Conservation (phyloP, 2,797 vertebrate species). For the Erithacus rubecula region DNA sequence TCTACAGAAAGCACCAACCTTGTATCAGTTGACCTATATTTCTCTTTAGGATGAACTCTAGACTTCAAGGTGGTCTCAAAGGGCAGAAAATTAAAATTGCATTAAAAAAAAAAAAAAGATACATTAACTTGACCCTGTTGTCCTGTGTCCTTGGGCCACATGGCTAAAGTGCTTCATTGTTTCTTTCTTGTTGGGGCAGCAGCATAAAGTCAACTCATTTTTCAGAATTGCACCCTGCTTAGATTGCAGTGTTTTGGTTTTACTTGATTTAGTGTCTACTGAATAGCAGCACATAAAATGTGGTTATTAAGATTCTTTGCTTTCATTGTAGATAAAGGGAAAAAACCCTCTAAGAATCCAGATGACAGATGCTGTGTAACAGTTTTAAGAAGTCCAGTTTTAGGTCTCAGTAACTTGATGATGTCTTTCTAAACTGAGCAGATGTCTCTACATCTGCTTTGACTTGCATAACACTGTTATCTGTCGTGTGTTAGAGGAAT, state of each 20-base stretch:
- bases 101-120: background rate
- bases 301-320: background rate
- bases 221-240: background rate
- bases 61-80: background rate
- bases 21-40: background rate
- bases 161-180: background rate
- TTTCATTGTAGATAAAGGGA: background rate
- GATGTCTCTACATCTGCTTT: conserved; percentile 14
- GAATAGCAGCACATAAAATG: background rate
- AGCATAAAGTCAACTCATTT: background rate
- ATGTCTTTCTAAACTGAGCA: conserved; percentile 20
- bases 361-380: background rate
- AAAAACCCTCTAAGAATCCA: background rate
- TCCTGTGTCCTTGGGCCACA: background rate
- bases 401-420: background rate
- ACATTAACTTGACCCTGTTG: background rate
- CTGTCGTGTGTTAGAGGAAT: background rate
- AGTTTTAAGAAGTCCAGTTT: conserved; percentile 23
- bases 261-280: background rate
- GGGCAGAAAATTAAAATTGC: background rate
- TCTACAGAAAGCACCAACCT: background rate
- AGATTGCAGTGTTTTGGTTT: background rate
- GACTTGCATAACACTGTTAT: background rate
- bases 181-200: background rate
- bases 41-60: background rate